Evolutionary conservation across 2,888 invertebrate genomes (phyloP).

Genomic region (Erebia ligea): DNA sequence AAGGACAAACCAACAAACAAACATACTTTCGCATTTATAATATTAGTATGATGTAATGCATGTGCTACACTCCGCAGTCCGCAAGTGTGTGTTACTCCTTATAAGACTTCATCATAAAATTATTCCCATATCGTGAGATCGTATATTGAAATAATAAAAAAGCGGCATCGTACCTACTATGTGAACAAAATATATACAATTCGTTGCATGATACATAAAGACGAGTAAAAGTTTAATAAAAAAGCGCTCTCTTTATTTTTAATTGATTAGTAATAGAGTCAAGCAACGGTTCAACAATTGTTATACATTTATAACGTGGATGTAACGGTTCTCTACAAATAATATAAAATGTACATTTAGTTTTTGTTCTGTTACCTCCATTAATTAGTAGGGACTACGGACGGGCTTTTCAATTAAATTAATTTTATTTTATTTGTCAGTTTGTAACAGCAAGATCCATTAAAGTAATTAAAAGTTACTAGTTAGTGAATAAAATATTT

Average conservation of each 20-base stretch:
- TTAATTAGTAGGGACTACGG: background rate
- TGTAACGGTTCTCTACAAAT: slow-evolving; percentile 6
- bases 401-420: background rate
- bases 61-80: background rate
- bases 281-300: slow-evolving; percentile 22
- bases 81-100: background rate
- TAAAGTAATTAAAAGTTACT: too few relatives aligned
- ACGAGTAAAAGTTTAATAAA: slow-evolving; percentile 3
- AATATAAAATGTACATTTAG: background rate
- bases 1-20: too few relatives aligned
- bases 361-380: background rate
- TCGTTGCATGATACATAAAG: slow-evolving; percentile 2
- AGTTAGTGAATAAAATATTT: background rate
- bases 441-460: background rate
- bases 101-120: background rate
- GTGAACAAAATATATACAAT: slow-evolving; percentile 11
- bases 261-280: slow-evolving; percentile 26
- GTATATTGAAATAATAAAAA: background rate
- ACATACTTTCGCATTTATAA: too few relatives aligned
- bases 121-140: slow-evolving; percentile 2
- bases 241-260: slow-evolving; percentile 21
- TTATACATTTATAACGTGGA: slow-evolving; percentile 3
- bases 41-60: too few relatives aligned
- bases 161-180: slow-evolving; percentile 1
- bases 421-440: background rate